Conservation (phyloP, 2,888 invertebrate genomes). For the Bhutanitis thaidina region DNA sequence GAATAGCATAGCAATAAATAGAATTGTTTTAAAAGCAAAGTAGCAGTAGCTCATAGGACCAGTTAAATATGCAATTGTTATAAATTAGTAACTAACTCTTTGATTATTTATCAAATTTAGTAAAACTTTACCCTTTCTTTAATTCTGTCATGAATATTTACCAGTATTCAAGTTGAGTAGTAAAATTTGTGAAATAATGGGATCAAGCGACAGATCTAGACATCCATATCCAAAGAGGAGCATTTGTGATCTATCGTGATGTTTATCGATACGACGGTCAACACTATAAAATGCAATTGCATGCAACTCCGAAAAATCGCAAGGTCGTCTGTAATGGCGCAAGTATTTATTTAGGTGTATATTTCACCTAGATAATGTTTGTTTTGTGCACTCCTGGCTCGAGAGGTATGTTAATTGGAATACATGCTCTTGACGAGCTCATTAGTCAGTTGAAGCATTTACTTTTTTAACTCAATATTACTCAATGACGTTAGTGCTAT, state of each 20-base stretch:
- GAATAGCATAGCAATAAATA: no score
- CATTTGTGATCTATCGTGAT: neutral
- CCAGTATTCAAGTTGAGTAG: no score
- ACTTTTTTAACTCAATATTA: neutral
- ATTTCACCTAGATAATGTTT: conserved; percentile 9
- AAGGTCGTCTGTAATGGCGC: conserved; percentile 6
- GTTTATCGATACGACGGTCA: neutral
- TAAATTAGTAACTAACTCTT: no score
- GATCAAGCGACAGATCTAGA: no score
- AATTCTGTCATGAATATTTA: no score
- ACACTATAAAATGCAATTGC: conserved; percentile 6
- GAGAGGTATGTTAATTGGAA: conserved; percentile 11
- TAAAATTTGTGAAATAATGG: no score
- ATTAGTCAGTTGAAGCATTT: conserved; percentile 4
- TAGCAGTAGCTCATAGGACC: no score
- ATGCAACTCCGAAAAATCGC: neutral
- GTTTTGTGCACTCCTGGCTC: neutral
- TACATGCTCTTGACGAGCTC: conserved; percentile 6
- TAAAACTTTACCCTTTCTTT: no score
- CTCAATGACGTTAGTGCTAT: neutral
- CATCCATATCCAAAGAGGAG: no score
- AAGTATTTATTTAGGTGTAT: conserved; percentile 6
- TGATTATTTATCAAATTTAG: no score
- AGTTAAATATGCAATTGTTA: no score
- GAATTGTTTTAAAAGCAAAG: no score